Conservation (phyloP, 2,797 vertebrate genomes). For the Brotula barbata region DNA sequence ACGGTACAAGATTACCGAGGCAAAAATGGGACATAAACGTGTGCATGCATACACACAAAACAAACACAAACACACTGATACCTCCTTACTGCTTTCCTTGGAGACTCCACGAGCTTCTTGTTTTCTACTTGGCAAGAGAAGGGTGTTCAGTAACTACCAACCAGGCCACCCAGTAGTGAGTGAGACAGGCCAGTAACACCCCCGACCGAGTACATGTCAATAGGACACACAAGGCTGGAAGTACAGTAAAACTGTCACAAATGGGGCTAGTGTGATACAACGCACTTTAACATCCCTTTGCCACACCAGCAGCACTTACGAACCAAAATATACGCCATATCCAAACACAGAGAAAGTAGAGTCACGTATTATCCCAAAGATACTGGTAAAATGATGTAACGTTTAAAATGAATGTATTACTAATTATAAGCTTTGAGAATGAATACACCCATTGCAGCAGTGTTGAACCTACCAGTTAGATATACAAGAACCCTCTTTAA, state of each 20-base stretch:
- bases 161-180: slow-evolving; percentile 75
- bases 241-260: slow-evolving; percentile 49
- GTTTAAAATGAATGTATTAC: too few relatives aligned
- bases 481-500: too few relatives aligned
- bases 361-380: too few relatives aligned
- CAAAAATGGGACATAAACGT: slow-evolving; percentile 7
- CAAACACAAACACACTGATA: slow-evolving; percentile 26
- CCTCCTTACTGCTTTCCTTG: slow-evolving; percentile 35
- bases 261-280: background rate
- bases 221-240: slow-evolving; percentile 44
- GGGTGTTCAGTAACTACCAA: slow-evolving; percentile 56
- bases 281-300: slow-evolving; percentile 1
- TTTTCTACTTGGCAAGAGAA: slow-evolving; percentile 68
- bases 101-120: slow-evolving; percentile 59
- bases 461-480: too few relatives aligned
- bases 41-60: slow-evolving; percentile 11
- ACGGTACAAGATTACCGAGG: slow-evolving; percentile 34
- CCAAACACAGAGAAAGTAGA: too few relatives aligned
- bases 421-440: too few relatives aligned
- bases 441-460: too few relatives aligned
- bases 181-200: slow-evolving; percentile 56
- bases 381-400: too few relatives aligned
- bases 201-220: slow-evolving; percentile 44
- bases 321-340: too few relatives aligned
- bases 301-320: background rate